These are phyloP conservation scores for Perizoma affinitatum DNA, from an alignment of 2,888 invertebrate genomes.

Conservation along the genomic window DNA sequence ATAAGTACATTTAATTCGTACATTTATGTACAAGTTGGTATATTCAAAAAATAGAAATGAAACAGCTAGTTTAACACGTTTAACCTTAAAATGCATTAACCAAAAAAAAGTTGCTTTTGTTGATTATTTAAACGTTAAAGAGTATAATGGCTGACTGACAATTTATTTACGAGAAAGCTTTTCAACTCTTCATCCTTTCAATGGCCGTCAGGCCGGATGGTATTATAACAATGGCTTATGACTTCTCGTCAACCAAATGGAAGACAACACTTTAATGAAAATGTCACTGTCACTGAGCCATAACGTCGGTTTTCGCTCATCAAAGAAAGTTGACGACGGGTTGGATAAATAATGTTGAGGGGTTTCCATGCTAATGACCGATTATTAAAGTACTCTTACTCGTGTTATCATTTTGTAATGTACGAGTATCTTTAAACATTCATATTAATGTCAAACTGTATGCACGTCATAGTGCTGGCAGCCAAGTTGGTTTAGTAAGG, in stretches of 20 bases:
- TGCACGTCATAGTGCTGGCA: too few species aligned
- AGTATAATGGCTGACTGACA: conserved; percentile 34
- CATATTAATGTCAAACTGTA: too few species aligned
- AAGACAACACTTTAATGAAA: conserved; percentile 67
- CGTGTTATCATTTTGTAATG: too few species aligned
- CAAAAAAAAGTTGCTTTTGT: conserved; percentile 1
- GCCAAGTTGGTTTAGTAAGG: too few species aligned
- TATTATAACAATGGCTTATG: conserved; percentile 60
- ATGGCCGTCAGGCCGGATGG: conserved; percentile 44
- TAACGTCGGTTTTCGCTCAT: conserved; percentile 44
- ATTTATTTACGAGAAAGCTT: conserved; percentile 45
- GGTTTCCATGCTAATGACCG: conserved; percentile 3
- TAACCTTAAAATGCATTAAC: not conserved
- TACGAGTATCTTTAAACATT: too few species aligned
- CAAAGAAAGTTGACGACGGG: conserved; percentile 57
- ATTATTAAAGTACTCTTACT: conserved; percentile 1
- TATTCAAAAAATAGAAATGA: too few species aligned
- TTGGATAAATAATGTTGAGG: conserved; percentile 16
- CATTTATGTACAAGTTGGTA: too few species aligned
- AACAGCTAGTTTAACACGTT: too few species aligned
- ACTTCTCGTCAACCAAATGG: conserved; percentile 58
- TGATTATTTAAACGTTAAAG: not conserved
- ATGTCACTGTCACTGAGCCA: conserved; percentile 57
- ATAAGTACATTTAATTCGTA: too few species aligned
- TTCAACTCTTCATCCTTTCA: conserved; percentile 42